phyloP scores from a whole-genome alignment of 2,797 vertebrate species.

The Sternarchorhynchus goeldii region DNA sequence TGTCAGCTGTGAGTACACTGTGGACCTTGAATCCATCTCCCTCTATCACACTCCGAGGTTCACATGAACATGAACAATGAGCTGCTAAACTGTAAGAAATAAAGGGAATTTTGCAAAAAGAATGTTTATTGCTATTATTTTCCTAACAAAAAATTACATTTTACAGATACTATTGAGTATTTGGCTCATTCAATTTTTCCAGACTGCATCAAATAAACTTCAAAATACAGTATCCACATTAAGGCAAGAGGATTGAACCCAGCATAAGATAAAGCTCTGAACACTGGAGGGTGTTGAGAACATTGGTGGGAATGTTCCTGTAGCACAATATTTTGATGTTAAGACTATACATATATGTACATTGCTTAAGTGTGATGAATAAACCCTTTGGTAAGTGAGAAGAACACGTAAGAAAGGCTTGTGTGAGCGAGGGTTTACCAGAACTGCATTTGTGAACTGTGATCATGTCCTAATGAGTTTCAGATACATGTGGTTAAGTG shows the following conservation, averaged over 20 bases:
- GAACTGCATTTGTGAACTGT: constrained; percentile 34
- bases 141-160: not conserved
- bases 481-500: not conserved
- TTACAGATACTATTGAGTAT: constrained; percentile 18
- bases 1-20: not conserved
- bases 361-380: constrained; percentile 13
- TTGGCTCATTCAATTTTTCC: not conserved
- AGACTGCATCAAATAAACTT: not conserved
- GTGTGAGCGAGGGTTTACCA: constrained; percentile 16
- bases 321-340: not conserved
- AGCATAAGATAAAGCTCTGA: constrained; percentile 22
- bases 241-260: constrained; percentile 46
- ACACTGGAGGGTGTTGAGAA: constrained; percentile 20
- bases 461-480: not conserved
- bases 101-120: constrained; percentile 28
- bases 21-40: too few species aligned
- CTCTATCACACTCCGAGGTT: too few species aligned
- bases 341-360: not conserved
- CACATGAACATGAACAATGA: not conserved
- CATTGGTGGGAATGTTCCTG: not conserved
- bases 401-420: not conserved
- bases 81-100: constrained; percentile 3
- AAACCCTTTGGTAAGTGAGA: not conserved
- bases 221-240: constrained; percentile 22
- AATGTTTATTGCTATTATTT: constrained; percentile 43